Evolutionary conservation across 2,797 vertebrate species (phyloP).

Genomic region (Cichlasoma orientale): DNA sequence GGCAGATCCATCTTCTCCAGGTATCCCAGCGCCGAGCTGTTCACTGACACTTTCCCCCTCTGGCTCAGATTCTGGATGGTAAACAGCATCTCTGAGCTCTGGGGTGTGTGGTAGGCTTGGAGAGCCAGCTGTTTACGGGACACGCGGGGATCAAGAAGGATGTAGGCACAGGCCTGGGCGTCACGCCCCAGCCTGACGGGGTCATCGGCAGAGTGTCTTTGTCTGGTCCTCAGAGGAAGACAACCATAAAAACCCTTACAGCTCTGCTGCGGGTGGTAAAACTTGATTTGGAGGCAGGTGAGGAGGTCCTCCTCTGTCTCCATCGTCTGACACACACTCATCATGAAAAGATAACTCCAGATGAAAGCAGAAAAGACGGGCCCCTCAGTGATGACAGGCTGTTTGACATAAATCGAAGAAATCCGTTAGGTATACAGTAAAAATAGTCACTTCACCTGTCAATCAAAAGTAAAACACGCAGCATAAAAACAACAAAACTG

Average conservation of each 20-base stretch:
- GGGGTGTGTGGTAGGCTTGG: slow-evolving; percentile 80
- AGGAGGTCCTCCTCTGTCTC: slow-evolving; percentile 87
- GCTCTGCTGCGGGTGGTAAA: slow-evolving; percentile 86
- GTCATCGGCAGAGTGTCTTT: slow-evolving; percentile 77
- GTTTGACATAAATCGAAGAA: too few species aligned
- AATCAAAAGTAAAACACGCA: not conserved
- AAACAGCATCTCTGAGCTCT: slow-evolving; percentile 78
- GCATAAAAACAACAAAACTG: not conserved
- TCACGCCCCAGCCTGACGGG: slow-evolving; percentile 86
- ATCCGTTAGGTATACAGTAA: too few species aligned
- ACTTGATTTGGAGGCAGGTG: slow-evolving; percentile 83
- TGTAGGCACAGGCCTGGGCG: slow-evolving; percentile 77
- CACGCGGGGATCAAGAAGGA: slow-evolving; percentile 81
- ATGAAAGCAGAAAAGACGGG: not conserved
- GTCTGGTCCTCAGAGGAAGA: slow-evolving; percentile 71
- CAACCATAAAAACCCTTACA: slow-evolving; percentile 72
- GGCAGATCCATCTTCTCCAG: slow-evolving; percentile 87
- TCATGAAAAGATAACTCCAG: slow-evolving; percentile 14
- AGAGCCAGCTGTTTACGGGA: slow-evolving; percentile 89
- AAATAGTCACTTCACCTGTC: not conserved
- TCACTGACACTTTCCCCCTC: slow-evolving; percentile 79
- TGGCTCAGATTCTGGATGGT: slow-evolving; percentile 92
- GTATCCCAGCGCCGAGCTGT: slow-evolving; percentile 78
- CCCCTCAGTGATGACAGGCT: too few species aligned
- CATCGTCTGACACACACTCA: slow-evolving; percentile 72